phyloP scores from a whole-genome alignment of 2,113 vertebrate species.

The Symphodus melops region DNA sequence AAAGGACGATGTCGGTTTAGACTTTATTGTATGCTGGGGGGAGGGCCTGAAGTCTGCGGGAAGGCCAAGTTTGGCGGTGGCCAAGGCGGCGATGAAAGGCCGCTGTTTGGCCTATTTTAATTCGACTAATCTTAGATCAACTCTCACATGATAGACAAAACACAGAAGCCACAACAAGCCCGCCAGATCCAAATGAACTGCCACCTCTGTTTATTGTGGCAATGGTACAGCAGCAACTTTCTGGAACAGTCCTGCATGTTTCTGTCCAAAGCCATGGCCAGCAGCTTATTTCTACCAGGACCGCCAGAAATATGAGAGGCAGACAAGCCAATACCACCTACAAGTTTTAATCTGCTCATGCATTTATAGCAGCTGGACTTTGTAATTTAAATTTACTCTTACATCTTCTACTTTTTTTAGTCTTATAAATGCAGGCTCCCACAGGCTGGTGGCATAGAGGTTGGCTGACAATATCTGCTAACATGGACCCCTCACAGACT shows the following conservation, averaged over 20 bases:
- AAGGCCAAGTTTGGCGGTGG: slow-evolving; percentile 29
- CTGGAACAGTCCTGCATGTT: slow-evolving; percentile 23
- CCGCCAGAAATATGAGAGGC: slow-evolving; percentile 17
- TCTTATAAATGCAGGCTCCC: slow-evolving; percentile 16
- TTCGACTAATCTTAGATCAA: slow-evolving; percentile 15
- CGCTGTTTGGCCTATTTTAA: slow-evolving; percentile 16
- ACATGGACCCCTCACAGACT: not conserved
- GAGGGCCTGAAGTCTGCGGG: slow-evolving; percentile 17
- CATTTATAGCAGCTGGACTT: slow-evolving; percentile 26
- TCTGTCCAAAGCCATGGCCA: slow-evolving; percentile 50
- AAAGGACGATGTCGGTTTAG: slow-evolving; percentile 11
- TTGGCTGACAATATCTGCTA: no score
- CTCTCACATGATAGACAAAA: slow-evolving; percentile 51
- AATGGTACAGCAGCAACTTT: slow-evolving; percentile 42
- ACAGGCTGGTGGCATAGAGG: not conserved
- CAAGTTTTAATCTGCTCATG: slow-evolving; percentile 21
- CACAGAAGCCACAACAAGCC: slow-evolving; percentile 48
- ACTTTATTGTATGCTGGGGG: slow-evolving; percentile 12
- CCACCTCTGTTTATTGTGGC: slow-evolving; percentile 65
- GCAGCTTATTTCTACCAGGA: slow-evolving; percentile 29
- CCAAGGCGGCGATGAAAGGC: slow-evolving; percentile 49
- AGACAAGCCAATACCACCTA: slow-evolving; percentile 24
- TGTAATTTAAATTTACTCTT: slow-evolving; percentile 18
- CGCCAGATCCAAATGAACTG: slow-evolving; percentile 61
- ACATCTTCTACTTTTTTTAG: slow-evolving; percentile 10